Conservation (phyloP, 2,888 invertebrate species). For the Megalurothrips usitatus region DNA sequence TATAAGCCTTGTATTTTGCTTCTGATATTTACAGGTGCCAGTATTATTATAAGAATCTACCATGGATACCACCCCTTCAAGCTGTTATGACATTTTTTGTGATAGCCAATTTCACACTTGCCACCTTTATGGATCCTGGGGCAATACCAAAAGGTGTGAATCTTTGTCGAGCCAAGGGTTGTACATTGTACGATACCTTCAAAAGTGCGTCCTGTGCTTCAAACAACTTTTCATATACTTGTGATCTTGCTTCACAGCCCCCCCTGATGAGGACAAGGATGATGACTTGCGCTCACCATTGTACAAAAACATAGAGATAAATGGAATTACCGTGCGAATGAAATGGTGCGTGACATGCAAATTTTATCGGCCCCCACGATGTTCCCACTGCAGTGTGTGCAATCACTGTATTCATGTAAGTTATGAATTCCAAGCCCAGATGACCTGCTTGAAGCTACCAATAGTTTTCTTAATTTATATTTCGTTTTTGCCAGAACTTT, state of each 20-base stretch:
- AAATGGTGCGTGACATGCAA: constrained; percentile 99
- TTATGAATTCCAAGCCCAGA: constrained; percentile 21
- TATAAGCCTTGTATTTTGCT: constrained; percentile 31
- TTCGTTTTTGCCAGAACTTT: background rate
- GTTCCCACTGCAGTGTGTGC: constrained; percentile 98
- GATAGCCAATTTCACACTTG: constrained; percentile 95
- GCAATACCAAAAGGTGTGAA: constrained; percentile 90
- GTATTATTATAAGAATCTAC: constrained; percentile 74
- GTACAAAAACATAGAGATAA: constrained; percentile 96
- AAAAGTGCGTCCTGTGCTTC: constrained; percentile 29
- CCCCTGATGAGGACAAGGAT: constrained; percentile 93
- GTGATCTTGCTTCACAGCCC: constrained; percentile 57
- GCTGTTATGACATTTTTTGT: constrained; percentile 95
- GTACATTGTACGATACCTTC: background rate
- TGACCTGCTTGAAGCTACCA: background rate
- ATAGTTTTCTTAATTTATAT: constrained; percentile 30
- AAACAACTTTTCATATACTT: constrained; percentile 31
- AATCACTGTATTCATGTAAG: constrained; percentile 95
- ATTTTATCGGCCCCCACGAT: constrained; percentile 98
- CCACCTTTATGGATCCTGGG: constrained; percentile 99
- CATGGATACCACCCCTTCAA: constrained; percentile 90
- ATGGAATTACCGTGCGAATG: constrained; percentile 98
- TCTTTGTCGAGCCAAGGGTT: background rate
- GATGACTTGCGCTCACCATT: constrained; percentile 95
- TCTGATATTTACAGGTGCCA: constrained; percentile 65